phyloP scores from a whole-genome alignment of 2,797 vertebrate genomes.

The Onychomys arenicola region DNA sequence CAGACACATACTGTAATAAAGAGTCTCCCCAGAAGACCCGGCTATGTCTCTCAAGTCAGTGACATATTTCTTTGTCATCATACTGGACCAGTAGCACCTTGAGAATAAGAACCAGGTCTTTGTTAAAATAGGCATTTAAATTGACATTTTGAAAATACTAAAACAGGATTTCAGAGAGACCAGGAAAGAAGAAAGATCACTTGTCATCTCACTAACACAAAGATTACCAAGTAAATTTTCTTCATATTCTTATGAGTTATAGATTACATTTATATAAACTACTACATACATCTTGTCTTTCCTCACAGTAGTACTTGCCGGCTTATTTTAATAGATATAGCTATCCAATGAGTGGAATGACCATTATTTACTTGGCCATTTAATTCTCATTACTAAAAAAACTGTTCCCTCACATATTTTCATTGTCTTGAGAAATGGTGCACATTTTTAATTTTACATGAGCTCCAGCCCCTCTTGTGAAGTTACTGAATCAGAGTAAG shows the following conservation, averaged over 20 bases:
- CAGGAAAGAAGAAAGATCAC: not conserved
- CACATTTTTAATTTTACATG: constrained; percentile 16
- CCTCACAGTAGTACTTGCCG: not conserved
- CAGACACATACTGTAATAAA: not conserved
- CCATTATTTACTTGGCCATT: not conserved
- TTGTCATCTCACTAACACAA: not conserved
- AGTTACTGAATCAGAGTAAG: not conserved
- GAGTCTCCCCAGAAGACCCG: not conserved
- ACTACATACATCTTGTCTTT: not conserved
- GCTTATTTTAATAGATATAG: not conserved
- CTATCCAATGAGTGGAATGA: not conserved
- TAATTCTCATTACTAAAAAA: constrained; percentile 4
- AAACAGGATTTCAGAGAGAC: not conserved
- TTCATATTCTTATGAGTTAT: not conserved
- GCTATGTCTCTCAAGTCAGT: not conserved
- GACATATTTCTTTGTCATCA: constrained; percentile 33
- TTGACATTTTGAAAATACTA: not conserved
- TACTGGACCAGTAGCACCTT: not conserved
- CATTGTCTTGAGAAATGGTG: not conserved
- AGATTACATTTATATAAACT: not conserved
- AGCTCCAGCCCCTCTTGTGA: not conserved
- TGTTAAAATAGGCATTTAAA: constrained; percentile 42
- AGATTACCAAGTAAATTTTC: constrained; percentile 15
- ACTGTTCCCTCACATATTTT: not conserved
- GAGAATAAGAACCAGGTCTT: constrained; percentile 21